A percentile compares a stretch with the other conserved stretches of the same genome.
Evolutionary conservation across 2,113 vertebrate genomes (phyloP).

Genomic region (Forbesichthys papilliferus): DNA sequence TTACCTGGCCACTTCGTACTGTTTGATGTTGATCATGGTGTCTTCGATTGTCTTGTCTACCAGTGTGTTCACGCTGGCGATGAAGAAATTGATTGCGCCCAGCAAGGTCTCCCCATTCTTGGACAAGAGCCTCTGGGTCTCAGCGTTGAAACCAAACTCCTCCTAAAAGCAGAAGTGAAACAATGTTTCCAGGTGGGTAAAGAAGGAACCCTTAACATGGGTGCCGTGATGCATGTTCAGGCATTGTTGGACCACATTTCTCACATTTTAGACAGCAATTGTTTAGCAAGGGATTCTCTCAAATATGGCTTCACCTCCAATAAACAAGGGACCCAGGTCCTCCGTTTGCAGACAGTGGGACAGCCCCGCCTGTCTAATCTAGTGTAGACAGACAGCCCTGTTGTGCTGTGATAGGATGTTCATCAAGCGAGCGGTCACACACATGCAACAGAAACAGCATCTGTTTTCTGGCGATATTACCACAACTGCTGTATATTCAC

Average conservation of each 20-base stretch:
- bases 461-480: too few species aligned
- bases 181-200: too few species aligned
- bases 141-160: constrained; percentile 98
- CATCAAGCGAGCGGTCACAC: too few species aligned
- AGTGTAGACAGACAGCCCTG: too few species aligned
- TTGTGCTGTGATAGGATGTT: too few species aligned
- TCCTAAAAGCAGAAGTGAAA: constrained; percentile 75
- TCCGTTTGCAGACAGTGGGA: neutral
- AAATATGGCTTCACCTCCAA: neutral
- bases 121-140: constrained; percentile 95
- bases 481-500: too few species aligned
- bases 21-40: constrained; percentile 95
- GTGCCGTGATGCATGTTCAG: too few species aligned
- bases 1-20: constrained; percentile 95
- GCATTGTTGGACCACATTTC: neutral
- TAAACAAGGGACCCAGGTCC: neutral
- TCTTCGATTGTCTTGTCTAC: constrained; percentile 99
- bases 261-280: neutral
- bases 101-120: constrained; percentile 98
- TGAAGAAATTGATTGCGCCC: constrained; percentile 95
- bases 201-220: too few species aligned
- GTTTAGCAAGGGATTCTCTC: neutral
- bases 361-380: too few species aligned
- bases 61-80: constrained; percentile 91
- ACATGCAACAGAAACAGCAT: too few species aligned